Conservation (phyloP, 2,888 invertebrate species). For the Drosophila mulleri region DNA sequence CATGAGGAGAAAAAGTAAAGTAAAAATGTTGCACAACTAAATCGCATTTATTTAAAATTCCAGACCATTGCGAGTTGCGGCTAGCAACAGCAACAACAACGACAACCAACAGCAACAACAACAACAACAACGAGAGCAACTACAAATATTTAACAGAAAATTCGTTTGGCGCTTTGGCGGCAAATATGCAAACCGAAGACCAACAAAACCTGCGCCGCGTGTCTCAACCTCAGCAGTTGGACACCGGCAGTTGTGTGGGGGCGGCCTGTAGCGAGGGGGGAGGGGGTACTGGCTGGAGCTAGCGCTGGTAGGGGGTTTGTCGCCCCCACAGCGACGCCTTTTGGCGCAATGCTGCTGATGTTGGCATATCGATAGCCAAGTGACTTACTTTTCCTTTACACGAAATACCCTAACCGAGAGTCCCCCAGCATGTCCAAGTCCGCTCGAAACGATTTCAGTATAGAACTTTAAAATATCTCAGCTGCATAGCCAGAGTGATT, state of each 20-base stretch:
- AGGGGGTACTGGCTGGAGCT: neutral
- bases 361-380: constrained; percentile 58
- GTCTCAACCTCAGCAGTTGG: constrained; percentile 48
- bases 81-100: constrained; percentile 24
- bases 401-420: constrained; percentile 9
- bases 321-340: constrained; percentile 55
- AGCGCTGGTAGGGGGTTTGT: constrained; percentile 6
- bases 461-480: too few relatives aligned
- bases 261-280: neutral
- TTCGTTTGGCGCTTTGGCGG: constrained; percentile 68
- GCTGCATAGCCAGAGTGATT: too few relatives aligned
- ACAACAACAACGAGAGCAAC: constrained; percentile 45
- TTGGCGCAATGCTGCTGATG: constrained; percentile 40
- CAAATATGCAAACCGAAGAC: constrained; percentile 63
- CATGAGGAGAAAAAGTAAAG: constrained; percentile 34
- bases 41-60: constrained; percentile 80
- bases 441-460: too few relatives aligned
- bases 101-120: constrained; percentile 32
- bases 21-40: constrained; percentile 75
- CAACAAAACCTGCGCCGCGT: constrained; percentile 54
- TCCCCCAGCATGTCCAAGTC: neutral
- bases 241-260: constrained; percentile 42
- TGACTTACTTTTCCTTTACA: constrained; percentile 56
- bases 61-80: constrained; percentile 69
- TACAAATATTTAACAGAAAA: constrained; percentile 68